A percentile compares a stretch with the other conserved stretches of the same genome.
phyloP scores from a whole-genome alignment of 1,140 invertebrate genomes.

The Lordiphosa stackelbergi region DNA sequence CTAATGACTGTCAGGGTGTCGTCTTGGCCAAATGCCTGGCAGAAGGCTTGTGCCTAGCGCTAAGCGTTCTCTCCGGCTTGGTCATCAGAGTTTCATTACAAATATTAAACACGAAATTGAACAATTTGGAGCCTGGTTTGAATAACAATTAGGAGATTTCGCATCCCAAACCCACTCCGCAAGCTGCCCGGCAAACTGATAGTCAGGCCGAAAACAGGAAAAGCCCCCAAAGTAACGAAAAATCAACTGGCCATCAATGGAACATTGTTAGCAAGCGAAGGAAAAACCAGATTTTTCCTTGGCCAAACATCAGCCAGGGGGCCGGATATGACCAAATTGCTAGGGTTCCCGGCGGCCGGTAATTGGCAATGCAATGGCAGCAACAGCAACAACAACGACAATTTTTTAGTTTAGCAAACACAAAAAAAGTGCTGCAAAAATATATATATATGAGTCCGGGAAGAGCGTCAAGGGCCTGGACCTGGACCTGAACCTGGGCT shows the following conservation, averaged over 20 bases:
- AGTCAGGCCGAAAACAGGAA: slow-evolving; percentile 36
- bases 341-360: slow-evolving; percentile 66
- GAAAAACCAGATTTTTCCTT: slow-evolving; percentile 66
- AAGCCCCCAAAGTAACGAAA: slow-evolving; percentile 49
- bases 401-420: slow-evolving; percentile 43
- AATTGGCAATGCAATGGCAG: slow-evolving; percentile 63
- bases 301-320: slow-evolving; percentile 60
- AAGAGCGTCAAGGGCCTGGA: slow-evolving; percentile 19
- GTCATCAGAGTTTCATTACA: slow-evolving; percentile 9
- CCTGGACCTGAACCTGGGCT: slow-evolving; percentile 23
- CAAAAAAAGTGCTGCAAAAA: slow-evolving; percentile 35
- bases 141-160: slow-evolving; percentile 1
- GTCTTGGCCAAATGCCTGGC: slow-evolving; percentile 35
- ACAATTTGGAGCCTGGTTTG: slow-evolving; percentile 29
- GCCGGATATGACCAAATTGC: slow-evolving; percentile 74
- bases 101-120: slow-evolving; percentile 22
- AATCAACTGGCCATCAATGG: slow-evolving; percentile 35
- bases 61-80: slow-evolving; percentile 1
- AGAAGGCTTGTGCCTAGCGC: neutral
- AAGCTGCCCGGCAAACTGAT: neutral
- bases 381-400: slow-evolving; percentile 44
- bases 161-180: too few relatives aligned
- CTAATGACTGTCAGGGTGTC: slow-evolving; percentile 61
- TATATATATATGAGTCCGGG: slow-evolving; percentile 55
- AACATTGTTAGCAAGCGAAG: slow-evolving; percentile 45